phyloP scores from a whole-genome alignment of 2,888 invertebrate genomes.

The Lampropteryx suffumata region DNA sequence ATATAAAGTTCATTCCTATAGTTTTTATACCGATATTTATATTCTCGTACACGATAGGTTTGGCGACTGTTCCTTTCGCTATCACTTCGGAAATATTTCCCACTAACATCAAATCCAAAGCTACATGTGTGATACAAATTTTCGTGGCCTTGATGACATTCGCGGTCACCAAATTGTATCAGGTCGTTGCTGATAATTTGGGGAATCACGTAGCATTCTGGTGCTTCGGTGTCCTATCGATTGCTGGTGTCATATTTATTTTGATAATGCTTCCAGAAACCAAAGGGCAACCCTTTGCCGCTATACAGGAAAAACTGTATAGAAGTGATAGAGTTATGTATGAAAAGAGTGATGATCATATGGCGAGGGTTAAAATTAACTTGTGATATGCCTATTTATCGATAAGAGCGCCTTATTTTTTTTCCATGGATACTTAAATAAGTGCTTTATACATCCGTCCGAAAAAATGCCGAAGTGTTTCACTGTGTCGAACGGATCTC shows the following conservation, averaged over 20 bases:
- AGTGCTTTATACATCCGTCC: conserved; percentile 19
- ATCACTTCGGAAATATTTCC: conserved; percentile 86
- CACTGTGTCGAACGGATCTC: not conserved
- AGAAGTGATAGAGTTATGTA: conserved; percentile 62
- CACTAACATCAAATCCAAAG: conserved; percentile 84
- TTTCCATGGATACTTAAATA: conserved; percentile 18
- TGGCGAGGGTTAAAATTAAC: conserved; percentile 62
- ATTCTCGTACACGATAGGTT: conserved; percentile 84
- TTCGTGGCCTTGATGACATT: conserved; percentile 83
- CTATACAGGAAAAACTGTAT: conserved; percentile 79
- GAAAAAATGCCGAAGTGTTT: conserved; percentile 2
- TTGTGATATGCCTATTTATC: conserved; percentile 37
- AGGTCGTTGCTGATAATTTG: conserved; percentile 76
- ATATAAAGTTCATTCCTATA: conserved; percentile 81
- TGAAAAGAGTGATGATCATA: conserved; percentile 60
- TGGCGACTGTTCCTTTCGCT: conserved; percentile 85
- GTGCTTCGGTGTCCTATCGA: conserved; percentile 77
- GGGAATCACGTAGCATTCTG: conserved; percentile 81
- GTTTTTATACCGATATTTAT: conserved; percentile 84
- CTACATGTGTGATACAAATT: conserved; percentile 84
- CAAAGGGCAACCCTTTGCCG: conserved; percentile 83
- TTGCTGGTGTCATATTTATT: conserved; percentile 79
- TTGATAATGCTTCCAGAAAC: conserved; percentile 81
- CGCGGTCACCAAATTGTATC: conserved; percentile 82
- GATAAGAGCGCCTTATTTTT: conserved; percentile 4